These are phyloP conservation scores for Artemia franciscana DNA, from an alignment of 1,140 invertebrate genomes.

Conservation along the genomic window DNA sequence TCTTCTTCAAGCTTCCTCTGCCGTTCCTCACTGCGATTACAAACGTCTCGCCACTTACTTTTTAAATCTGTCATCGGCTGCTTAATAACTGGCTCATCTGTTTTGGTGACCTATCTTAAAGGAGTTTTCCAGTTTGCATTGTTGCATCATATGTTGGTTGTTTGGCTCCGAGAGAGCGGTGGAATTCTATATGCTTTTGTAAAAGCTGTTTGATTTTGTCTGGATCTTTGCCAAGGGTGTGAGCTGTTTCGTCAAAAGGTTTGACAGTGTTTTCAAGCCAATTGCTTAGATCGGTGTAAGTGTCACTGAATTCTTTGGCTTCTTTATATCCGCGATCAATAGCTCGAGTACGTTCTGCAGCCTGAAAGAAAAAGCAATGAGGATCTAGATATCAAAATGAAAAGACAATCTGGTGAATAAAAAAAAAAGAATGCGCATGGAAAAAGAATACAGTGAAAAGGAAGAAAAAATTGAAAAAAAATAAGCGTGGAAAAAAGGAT, in stretches of 20 bases:
- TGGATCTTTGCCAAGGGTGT: conserved; percentile 49
- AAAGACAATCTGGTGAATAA: too few relatives aligned
- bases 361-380: conserved; percentile 17
- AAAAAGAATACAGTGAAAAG: neutral
- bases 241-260: conserved; percentile 21
- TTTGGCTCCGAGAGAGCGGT: conserved; percentile 65
- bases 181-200: conserved; percentile 80
- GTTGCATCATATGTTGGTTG: conserved; percentile 72
- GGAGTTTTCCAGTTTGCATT: conserved; percentile 60
- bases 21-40: conserved; percentile 78
- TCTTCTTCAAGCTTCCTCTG: conserved; percentile 86
- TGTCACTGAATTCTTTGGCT: conserved; percentile 79
- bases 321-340: conserved; percentile 92
- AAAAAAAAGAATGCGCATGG: neutral
- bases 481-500: too few relatives aligned
- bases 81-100: conserved; percentile 55
- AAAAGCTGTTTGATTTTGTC: conserved; percentile 70
- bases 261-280: conserved; percentile 76
- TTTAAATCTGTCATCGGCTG: conserved; percentile 73
- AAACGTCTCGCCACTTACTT: conserved; percentile 79
- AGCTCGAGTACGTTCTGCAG: conserved; percentile 75
- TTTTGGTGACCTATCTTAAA: conserved; percentile 80
- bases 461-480: too few relatives aligned
- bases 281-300: conserved; percentile 37
- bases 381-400: too few relatives aligned